phyloP scores from a whole-genome alignment of 2,888 invertebrate genomes.

The Panorpa germanica region DNA sequence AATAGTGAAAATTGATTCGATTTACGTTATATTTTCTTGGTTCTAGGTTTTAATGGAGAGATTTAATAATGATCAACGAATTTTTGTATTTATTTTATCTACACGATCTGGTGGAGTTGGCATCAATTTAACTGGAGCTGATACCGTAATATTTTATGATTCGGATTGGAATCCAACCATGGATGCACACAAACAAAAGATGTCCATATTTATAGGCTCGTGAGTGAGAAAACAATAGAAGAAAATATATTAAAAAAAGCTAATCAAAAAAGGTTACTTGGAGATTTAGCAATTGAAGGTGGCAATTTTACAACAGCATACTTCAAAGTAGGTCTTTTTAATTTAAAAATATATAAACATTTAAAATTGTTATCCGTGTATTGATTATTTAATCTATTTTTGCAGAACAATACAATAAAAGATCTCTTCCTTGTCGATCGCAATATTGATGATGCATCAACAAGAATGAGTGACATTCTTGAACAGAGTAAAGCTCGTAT shows the following conservation, averaged over 20 bases:
- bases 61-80: constrained; percentile 85
- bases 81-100: constrained; percentile 95
- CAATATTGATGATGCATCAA: constrained; percentile 35
- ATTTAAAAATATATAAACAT: no score
- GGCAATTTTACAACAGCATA: constrained; percentile 97
- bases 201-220: constrained; percentile 94
- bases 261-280: constrained; percentile 87
- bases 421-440: constrained; percentile 73
- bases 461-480: constrained; percentile 34
- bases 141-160: constrained; percentile 98
- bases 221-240: constrained; percentile 94
- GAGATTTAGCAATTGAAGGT: constrained; percentile 94
- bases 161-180: constrained; percentile 99
- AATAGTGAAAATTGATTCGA: no score
- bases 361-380: no score
- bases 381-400: no score
- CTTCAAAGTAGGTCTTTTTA: no score
- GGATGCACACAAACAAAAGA: constrained; percentile 99
- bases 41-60: constrained; percentile 93
- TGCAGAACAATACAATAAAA: constrained; percentile 75
- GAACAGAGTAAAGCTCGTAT: no score
- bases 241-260: constrained; percentile 99
- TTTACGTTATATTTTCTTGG: no score
- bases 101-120: constrained; percentile 96
- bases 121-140: constrained; percentile 95